Conservation (phyloP, 2,888 invertebrate genomes). For the Tridacna crocea region DNA sequence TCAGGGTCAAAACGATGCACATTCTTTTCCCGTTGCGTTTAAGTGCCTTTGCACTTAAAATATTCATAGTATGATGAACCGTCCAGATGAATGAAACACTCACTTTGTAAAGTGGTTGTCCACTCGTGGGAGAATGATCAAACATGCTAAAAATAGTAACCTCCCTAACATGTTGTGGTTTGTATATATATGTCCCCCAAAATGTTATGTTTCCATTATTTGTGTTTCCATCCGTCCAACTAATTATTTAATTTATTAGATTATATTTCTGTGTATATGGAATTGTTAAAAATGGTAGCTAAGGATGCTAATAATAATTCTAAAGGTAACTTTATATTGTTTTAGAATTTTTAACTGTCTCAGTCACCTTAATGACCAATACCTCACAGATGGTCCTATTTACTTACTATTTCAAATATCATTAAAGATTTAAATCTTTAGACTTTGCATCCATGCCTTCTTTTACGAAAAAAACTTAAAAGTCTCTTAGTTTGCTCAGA, state of each 20-base stretch:
- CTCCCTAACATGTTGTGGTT: slow-evolving; percentile 10
- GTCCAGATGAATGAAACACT: not conserved
- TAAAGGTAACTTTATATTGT: not conserved
- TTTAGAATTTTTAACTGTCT: too few relatives aligned
- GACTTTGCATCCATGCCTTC: too few relatives aligned
- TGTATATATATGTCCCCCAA: slow-evolving; percentile 4
- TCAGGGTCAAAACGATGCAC: not conserved
- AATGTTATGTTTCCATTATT: not conserved
- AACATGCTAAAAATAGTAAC: slow-evolving; percentile 10
- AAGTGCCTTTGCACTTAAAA: slow-evolving; percentile 22
- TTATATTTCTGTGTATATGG: not conserved
- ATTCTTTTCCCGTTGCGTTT: not conserved
- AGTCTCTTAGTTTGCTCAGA: too few relatives aligned
- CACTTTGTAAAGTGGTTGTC: not conserved
- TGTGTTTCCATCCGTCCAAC: not conserved
- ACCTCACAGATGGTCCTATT: too few relatives aligned
- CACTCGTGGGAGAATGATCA: slow-evolving; percentile 16
- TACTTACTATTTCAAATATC: too few relatives aligned
- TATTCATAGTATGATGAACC: slow-evolving; percentile 9
- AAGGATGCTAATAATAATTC: slow-evolving; percentile 17
- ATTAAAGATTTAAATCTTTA: too few relatives aligned
- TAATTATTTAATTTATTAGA: not conserved
- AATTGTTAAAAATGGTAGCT: slow-evolving; percentile 9
- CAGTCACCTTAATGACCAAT: too few relatives aligned
- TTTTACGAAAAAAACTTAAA: too few relatives aligned